Evolutionary conservation across 2,113 vertebrate species (phyloP).

Genomic region (Takifugu flavidus): DNA sequence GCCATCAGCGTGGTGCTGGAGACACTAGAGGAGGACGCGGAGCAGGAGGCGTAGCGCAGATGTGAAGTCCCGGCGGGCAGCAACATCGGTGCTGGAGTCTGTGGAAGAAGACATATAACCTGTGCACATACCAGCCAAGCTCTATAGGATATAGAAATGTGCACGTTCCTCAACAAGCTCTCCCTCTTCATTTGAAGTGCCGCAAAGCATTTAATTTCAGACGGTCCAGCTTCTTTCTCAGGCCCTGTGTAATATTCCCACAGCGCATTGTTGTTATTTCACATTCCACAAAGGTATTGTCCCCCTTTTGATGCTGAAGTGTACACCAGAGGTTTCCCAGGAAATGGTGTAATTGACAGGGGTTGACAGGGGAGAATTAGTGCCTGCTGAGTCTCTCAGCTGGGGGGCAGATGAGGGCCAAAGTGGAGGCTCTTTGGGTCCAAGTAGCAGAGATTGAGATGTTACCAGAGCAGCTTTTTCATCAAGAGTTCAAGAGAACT

Average conservation of each 20-base stretch:
- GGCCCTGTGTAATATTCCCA: slow-evolving; percentile 43
- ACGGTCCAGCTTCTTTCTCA: slow-evolving; percentile 32
- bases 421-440: slow-evolving; percentile 32
- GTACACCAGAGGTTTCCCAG: slow-evolving; percentile 52
- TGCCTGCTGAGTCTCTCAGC: slow-evolving; percentile 60
- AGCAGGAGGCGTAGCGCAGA: too few species aligned
- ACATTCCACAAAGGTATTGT: slow-evolving; percentile 65
- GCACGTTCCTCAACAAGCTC: too few species aligned
- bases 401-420: slow-evolving; percentile 51
- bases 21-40: too few species aligned
- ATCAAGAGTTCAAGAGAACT: neutral
- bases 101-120: too few species aligned
- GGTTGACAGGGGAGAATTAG: slow-evolving; percentile 83
- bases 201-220: slow-evolving; percentile 18
- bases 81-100: too few species aligned
- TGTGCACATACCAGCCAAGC: too few species aligned
- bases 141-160: too few species aligned
- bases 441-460: slow-evolving; percentile 23
- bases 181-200: slow-evolving; percentile 1
- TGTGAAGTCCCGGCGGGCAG: too few species aligned
- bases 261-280: slow-evolving; percentile 55
- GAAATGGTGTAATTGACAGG: slow-evolving; percentile 78
- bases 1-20: too few species aligned
- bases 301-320: slow-evolving; percentile 46
- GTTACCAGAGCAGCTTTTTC: slow-evolving; percentile 7